Base-by-base conservation (phyloP, 2,113 vertebrate genomes). In the Porphyrio hochstetteri region DNA sequence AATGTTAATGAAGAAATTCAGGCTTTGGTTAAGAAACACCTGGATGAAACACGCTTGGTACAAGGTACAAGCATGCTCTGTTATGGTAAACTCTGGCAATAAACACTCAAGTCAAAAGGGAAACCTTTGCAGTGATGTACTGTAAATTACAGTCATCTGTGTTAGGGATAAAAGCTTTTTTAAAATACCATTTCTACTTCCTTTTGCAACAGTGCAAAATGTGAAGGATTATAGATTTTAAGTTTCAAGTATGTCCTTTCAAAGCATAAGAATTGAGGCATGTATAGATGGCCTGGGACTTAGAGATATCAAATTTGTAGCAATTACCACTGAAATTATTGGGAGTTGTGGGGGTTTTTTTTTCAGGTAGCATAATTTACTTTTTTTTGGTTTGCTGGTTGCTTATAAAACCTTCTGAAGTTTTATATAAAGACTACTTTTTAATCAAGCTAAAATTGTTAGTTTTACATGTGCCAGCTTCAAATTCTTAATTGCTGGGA, bases 1-100 rank as follows among this genome's bases (percentile, higher is more conserved):
- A 95, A 90, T 53, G 94, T 98, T 93, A 98, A 98, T 96, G 98
- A 98, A 92, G 97, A 98, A 95, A 98, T 98, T 80, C 98, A 98
- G 75, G 98, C 97, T 89, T 91, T 98, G 88, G 97, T 98, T 84
- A 97, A 98, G 92, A 98, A 98, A 40, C 98, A 98, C 59, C 94
- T 98, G 14, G 98, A 98, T 21, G 98, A 98, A 96, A 98, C 97
- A 42, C 98, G 98, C 38, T 96, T 98, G 84, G 95, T 98, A 60
- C 97, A 98, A 98, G 98, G 98, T 98, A 96, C 31, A 38, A 27
- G 16, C 20, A 4, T 10, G 2, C 33, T 60, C 65, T 72, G 31
- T 48, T n/a, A 61, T 0, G 0, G 61, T 65, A 88, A 75, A 44
- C n/a, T 71, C 21, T 56, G 31, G 15, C 33, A 56, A 13, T 40